phyloP scores from a whole-genome alignment of 2,888 invertebrate species.

The Lingula anatina region DNA sequence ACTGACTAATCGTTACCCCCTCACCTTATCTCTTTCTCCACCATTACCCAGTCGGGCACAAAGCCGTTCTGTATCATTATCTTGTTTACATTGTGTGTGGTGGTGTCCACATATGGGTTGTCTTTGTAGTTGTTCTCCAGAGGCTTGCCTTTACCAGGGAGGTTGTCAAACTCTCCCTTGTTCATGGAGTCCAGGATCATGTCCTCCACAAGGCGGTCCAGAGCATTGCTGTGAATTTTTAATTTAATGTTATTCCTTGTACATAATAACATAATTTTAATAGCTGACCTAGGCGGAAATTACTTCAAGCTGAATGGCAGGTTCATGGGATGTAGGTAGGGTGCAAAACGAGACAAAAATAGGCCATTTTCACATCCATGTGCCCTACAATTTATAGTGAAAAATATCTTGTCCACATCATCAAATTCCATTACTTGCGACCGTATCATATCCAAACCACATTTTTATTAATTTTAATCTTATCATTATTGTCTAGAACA shows the following conservation, averaged over 20 bases:
- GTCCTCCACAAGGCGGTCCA: conserved; percentile 85
- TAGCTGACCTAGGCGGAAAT: no score
- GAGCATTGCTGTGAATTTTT: conserved; percentile 57
- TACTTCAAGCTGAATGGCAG: no score
- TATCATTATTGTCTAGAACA: not conserved
- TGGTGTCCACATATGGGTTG: conserved; percentile 83
- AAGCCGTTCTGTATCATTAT: conserved; percentile 83
- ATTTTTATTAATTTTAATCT: no score
- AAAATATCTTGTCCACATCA: no score
- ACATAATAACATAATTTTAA: no score
- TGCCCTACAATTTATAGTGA: no score
- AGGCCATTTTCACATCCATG: no score
- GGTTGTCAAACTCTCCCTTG: conserved; percentile 81
- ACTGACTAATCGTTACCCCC: conserved; percentile 50
- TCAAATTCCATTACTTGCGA: no score
- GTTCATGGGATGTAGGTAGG: no score
- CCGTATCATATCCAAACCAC: no score
- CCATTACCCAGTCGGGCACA: conserved; percentile 82
- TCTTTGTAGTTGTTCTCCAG: conserved; percentile 62
- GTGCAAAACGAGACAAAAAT: no score
- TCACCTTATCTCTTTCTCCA: conserved; percentile 77
- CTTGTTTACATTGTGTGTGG: conserved; percentile 81
- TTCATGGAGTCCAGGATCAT: conserved; percentile 86
- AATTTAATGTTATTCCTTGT: no score
- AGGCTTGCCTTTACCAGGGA: conserved; percentile 78